phyloP scores from a whole-genome alignment of 2,888 invertebrate genomes.

The Cylloceria caligata region DNA sequence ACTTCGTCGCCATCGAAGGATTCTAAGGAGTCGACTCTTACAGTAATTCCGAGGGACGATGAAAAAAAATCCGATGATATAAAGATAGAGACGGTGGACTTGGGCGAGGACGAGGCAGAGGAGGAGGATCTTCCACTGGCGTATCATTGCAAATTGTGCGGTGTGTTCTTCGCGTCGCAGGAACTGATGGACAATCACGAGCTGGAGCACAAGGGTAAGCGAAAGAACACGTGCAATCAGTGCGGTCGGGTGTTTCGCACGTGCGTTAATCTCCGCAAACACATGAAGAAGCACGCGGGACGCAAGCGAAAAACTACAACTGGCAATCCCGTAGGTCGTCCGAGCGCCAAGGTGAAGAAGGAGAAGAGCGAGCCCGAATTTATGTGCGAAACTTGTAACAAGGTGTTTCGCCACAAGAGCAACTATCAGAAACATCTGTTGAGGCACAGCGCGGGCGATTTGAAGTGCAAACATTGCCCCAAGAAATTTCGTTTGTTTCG shows the following conservation, averaged over 20 bases:
- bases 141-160: conserved; percentile 78
- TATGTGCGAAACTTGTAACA: conserved; percentile 80
- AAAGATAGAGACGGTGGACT: conserved; percentile 57
- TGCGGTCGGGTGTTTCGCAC: conserved; percentile 80
- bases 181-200: conserved; percentile 76
- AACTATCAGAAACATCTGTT: conserved; percentile 81
- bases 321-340: conserved; percentile 43
- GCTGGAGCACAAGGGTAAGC: conserved; percentile 76
- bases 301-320: conserved; percentile 69
- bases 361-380: conserved; percentile 76
- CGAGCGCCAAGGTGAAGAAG: conserved; percentile 72
- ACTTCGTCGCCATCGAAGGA: conserved; percentile 46
- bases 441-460: conserved; percentile 80
- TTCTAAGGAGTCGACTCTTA: background rate
- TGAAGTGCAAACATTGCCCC: conserved; percentile 81
- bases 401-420: conserved; percentile 81
- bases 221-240: conserved; percentile 79
- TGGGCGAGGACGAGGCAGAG: conserved; percentile 22
- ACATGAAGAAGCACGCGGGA: conserved; percentile 79
- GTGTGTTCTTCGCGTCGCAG: conserved; percentile 76
- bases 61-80: conserved; percentile 38
- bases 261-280: conserved; percentile 77
- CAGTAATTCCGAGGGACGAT: conserved; percentile 32
- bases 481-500: conserved; percentile 82
- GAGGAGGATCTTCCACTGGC: conserved; percentile 75